phyloP scores from a whole-genome alignment of 2,797 vertebrate species.

The Choloepus didactylus region DNA sequence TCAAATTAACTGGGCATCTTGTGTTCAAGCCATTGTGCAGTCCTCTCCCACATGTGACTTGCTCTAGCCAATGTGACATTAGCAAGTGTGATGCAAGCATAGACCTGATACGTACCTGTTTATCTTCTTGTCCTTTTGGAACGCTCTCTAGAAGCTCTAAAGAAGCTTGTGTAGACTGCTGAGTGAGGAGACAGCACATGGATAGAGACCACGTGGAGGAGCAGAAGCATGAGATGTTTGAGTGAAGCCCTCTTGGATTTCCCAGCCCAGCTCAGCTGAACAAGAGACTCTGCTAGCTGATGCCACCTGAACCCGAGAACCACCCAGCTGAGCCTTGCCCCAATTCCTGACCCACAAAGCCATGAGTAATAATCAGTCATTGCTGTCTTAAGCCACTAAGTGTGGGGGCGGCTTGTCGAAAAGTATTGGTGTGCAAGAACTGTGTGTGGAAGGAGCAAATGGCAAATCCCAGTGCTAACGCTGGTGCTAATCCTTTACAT shows the following conservation, averaged over 20 bases:
- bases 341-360: slow-evolving; percentile 20
- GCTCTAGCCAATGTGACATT: not conserved
- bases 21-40: not conserved
- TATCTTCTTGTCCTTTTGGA: not conserved
- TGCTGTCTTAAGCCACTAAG: not conserved
- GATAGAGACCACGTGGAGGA: not conserved
- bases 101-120: not conserved
- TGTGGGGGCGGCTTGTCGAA: slow-evolving; percentile 26
- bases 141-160: not conserved
- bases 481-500: not conserved
- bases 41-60: not conserved
- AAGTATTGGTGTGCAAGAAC: not conserved
- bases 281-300: not conserved
- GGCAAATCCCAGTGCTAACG: not conserved
- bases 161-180: not conserved
- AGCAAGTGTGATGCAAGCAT: not conserved
- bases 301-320: not conserved
- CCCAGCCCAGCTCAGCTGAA: not conserved
- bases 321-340: not conserved
- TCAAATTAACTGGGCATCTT: not conserved
- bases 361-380: not conserved
- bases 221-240: not conserved
- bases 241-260: not conserved
- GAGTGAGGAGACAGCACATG: not conserved
- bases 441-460: not conserved